A percentile compares a stretch with the other conserved stretches of the same genome.
Conservation (phyloP, 2,888 invertebrate species). For the Aphidius colemani region DNA sequence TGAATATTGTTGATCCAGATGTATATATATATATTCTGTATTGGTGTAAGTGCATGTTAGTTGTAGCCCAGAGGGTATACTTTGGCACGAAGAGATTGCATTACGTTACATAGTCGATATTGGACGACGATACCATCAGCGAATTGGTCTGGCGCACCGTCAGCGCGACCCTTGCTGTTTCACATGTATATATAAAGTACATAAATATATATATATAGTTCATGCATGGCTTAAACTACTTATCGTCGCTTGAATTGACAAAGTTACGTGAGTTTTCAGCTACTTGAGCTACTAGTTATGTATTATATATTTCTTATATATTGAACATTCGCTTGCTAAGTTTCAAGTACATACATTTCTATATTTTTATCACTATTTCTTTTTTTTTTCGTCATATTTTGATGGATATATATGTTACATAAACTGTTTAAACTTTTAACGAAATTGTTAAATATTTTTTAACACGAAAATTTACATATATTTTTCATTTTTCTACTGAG, state of each 20-base stretch:
- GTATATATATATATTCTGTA: no score
- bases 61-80: slow-evolving; percentile 15
- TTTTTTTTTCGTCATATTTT: no score
- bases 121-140: slow-evolving; percentile 27
- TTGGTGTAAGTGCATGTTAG: not conserved
- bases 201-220: slow-evolving; percentile 3
- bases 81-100: slow-evolving; percentile 21
- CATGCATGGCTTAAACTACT: slow-evolving; percentile 15
- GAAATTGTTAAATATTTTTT: no score
- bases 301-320: no score
- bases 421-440: no score
- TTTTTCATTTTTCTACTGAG: no score
- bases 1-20: no score
- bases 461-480: no score
- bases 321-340: no score
- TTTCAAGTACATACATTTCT: no score
- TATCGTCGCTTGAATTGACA: slow-evolving; percentile 9
- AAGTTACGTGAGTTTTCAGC: slow-evolving; percentile 11
- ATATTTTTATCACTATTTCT: no score
- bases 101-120: slow-evolving; percentile 25
- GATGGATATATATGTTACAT: no score
- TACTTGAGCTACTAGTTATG: not conserved
- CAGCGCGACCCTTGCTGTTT: slow-evolving; percentile 14
- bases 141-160: slow-evolving; percentile 29
- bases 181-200: not conserved